phyloP scores from a whole-genome alignment of 2,888 invertebrate species.

The Drosophila siamana region DNA sequence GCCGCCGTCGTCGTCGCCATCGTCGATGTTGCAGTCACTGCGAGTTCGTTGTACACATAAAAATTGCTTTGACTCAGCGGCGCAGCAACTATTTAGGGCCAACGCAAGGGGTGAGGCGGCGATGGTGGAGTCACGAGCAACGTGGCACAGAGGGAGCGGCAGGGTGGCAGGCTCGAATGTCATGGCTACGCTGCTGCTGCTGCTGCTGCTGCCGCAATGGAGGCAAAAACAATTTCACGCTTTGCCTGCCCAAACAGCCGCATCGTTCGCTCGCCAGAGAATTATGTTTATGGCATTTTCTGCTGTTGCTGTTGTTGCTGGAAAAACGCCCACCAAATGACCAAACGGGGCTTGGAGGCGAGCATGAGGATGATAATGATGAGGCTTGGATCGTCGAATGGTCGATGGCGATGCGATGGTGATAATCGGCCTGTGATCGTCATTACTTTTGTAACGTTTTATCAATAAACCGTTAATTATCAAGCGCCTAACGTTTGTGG shows the following conservation, averaged over 20 bases:
- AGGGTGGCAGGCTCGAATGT: constrained; percentile 45
- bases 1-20: constrained; percentile 8
- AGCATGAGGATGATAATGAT: constrained; percentile 7
- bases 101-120: neutral
- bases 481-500: constrained; percentile 55
- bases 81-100: constrained; percentile 57
- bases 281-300: constrained; percentile 71
- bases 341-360: constrained; percentile 11
- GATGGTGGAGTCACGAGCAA: neutral
- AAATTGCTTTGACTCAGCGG: constrained; percentile 58
- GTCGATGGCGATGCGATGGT: constrained; percentile 14
- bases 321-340: constrained; percentile 39
- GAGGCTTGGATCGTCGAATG: neutral
- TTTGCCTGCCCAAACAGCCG: constrained; percentile 48
- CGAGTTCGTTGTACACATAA: constrained; percentile 74
- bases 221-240: constrained; percentile 73
- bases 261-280: constrained; percentile 49
- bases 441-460: constrained; percentile 59
- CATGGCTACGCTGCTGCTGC: constrained; percentile 51
- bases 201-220: constrained; percentile 34
- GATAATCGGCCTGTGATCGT: constrained; percentile 53
- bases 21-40: neutral
- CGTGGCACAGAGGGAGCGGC: neutral
- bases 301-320: constrained; percentile 14
- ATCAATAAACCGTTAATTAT: constrained; percentile 80